Evolutionary conservation across 1,140 invertebrate species (phyloP), one percentile per base, ranked within the genome.

Genomic region (Micrasema longulum): DNA sequence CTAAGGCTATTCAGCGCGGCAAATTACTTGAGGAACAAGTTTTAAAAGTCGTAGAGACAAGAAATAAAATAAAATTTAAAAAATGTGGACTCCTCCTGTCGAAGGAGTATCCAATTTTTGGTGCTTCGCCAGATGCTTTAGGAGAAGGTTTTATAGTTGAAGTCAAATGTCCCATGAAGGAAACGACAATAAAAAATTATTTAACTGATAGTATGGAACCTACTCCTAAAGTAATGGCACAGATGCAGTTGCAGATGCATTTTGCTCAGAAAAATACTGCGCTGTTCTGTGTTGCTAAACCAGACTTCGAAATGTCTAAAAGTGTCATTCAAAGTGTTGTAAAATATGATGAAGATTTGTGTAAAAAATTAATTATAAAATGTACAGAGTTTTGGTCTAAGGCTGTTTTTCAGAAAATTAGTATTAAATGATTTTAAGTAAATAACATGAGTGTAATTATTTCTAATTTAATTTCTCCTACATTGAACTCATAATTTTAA

Each of bases 71-170:
- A 48, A 57, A 67, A 20, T 64, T 77, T 35, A 23, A 43, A 31
- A 63, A 75, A 36, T 23, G 35, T 38, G 78, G 77, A 7, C 53
- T 80, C n/a, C 18, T 76, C 52, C 35, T 80, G 10, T 26, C 18
- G 1, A 16, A 71, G 63, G 18, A 50, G 20, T 11, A 18, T 2
- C 78, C 77, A 38, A 60, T 79, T n/a, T 74, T 81, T 38, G 78
- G 78, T 36, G 80, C 79, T 26, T 81, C 79, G 12, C 80, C 81
- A 14, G 80, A 82, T 77, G 82, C 69, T 10, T 68, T 80, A 11
- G 47, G 50, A 12, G 55, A 75, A 18, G 69, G 77, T 20, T 77
- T 62, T 69, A 52, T 79, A 0, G 60, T 82, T 7, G 79, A 82
- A 78, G 55, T 82, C 4, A 82, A 82, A 77, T 81, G 78, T 67